These are phyloP conservation scores for Himalopsyche japonica DNA, from an alignment of 2,888 invertebrate genomes.

Conservation along the genomic window DNA sequence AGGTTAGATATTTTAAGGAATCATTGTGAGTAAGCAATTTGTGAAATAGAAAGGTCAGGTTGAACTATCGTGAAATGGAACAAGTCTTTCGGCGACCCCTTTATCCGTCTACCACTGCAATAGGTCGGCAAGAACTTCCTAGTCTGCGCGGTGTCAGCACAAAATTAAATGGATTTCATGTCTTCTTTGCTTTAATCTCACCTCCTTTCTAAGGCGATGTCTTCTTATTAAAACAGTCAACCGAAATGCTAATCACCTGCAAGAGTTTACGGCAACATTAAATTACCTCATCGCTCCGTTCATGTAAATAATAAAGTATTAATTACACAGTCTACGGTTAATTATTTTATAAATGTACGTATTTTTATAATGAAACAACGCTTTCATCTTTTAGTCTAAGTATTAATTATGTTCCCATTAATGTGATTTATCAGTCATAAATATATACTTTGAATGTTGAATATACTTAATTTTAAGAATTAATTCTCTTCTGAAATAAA, in stretches of 20 bases:
- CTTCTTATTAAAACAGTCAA: slow-evolving; percentile 23
- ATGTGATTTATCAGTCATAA: too few species aligned
- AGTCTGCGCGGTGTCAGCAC: neutral
- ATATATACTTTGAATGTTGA: too few species aligned
- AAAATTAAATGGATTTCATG: slow-evolving; percentile 8
- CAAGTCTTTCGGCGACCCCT: neutral
- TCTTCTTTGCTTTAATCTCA: slow-evolving; percentile 17
- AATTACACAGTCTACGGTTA: too few species aligned
- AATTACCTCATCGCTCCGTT: slow-evolving; percentile 3
- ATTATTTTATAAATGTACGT: too few species aligned
- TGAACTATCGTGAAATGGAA: neutral
- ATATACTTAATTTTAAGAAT: too few species aligned
- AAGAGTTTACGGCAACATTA: slow-evolving; percentile 25
- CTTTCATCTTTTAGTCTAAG: too few species aligned
- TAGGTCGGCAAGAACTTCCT: neutral
- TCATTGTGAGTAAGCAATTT: neutral
- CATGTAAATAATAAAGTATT: neutral
- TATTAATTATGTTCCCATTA: too few species aligned
- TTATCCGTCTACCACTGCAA: neutral
- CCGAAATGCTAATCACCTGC: slow-evolving; percentile 33
- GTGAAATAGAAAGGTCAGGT: neutral
- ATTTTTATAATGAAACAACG: too few species aligned
- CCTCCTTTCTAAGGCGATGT: neutral
- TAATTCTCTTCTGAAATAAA: too few species aligned
- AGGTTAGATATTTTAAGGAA: neutral